These are phyloP conservation scores for Capreolus pygargus DNA, from an alignment of 2,113 vertebrate genomes.

Conservation along the genomic window DNA sequence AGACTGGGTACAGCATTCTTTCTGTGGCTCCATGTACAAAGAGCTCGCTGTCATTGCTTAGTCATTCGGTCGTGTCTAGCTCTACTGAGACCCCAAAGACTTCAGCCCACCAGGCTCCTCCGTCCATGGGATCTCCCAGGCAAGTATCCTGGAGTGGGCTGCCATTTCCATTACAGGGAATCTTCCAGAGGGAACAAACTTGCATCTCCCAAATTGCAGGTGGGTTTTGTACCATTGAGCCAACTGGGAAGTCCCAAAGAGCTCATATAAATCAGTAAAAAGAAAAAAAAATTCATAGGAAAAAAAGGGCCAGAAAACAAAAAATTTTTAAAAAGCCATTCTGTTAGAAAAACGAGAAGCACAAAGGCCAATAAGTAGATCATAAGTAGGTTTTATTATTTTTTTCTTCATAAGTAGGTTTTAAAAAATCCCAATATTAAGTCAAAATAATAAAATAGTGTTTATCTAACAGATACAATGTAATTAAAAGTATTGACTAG, in stretches of 20 bases:
- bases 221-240: not conserved
- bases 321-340: not conserved
- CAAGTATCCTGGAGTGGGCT: not conserved
- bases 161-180: not conserved
- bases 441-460: not conserved
- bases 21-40: not conserved
- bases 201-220: fast-evolving
- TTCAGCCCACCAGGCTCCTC: not conserved
- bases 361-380: not conserved
- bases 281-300: not conserved
- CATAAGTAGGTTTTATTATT: not conserved
- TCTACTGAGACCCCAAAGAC: not conserved
- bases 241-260: not conserved
- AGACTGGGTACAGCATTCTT: not conserved
- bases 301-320: not conserved
- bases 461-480: not conserved
- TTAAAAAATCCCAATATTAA: not conserved
- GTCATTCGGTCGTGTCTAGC: fast-evolving
- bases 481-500: not conserved
- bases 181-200: not conserved
- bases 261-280: not conserved
- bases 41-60: not conserved
- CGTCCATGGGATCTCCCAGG: not conserved
- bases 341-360: not conserved
- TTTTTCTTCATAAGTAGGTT: not conserved